Base-by-base conservation (phyloP, 2,797 vertebrate genomes). In the Myripristis murdjan region DNA sequence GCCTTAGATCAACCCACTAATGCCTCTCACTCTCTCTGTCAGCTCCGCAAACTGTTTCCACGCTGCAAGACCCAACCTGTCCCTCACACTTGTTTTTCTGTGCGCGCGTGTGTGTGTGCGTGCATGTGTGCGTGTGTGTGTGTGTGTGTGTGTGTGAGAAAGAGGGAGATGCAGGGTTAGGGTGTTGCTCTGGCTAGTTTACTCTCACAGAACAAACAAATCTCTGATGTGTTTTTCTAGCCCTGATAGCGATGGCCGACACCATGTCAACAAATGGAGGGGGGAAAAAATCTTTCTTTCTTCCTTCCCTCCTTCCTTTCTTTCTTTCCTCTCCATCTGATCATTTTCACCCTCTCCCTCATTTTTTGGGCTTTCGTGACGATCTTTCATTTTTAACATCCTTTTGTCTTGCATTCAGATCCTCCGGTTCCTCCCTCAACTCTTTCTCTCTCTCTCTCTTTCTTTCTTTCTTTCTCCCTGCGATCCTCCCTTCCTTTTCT, bases 1-100 rank as follows among this genome's bases (percentile, higher is more conserved):
- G 94, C 96, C 97, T 97, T 97, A 95, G 95, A 96, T 96, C 97
- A 98, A 98, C 96, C 95, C 94, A 60, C 94, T 95, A 86, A 90
- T 81, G 81, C 87, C 77, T 81, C 84, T 84, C 83, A 66, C 88
- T 86, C 85, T 84, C 86, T 59, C 87, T 63, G 85, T 79, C 83
- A 75, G 74, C 81, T 97, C 95, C 93, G 93, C 95, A 97, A 97
- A 98, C 96, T 96, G 94, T 95, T 96, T 95, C 93, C 91, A 90
- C 79, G 81, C 89, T 95, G 88, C 97, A 97, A 96, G 97, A 95
- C 90, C 86, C 81, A 91, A 94, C 98, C 96, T 98, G 98, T 73
- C 91, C 74, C 91, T 92, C 89, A 85, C 85, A 89, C 65, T 70
- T 91, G 86, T 91, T 90, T 88, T 88, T 83, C 84, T 44, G 22